Evolutionary conservation across 1,140 invertebrate species (phyloP).

Genomic region (Hyles vespertilio): DNA sequence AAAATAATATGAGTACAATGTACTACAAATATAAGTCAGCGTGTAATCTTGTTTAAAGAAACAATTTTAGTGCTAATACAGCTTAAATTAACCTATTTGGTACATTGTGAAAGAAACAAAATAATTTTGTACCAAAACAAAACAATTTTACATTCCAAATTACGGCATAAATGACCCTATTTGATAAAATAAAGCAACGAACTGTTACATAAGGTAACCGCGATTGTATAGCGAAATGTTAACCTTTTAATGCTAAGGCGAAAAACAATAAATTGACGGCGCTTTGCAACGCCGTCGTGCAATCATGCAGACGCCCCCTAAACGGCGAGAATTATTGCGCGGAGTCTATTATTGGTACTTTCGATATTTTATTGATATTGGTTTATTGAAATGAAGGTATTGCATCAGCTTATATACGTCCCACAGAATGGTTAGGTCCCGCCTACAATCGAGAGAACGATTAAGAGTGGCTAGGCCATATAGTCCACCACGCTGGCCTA

Average conservation of each 20-base stretch:
- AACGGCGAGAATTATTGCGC: slow-evolving; percentile 24
- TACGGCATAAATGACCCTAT: background rate
- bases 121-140: no score
- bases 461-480: no score
- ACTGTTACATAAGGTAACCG: background rate
- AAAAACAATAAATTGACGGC: slow-evolving; percentile 43
- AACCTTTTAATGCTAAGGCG: slow-evolving; percentile 25
- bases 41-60: no score
- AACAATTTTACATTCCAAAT: background rate
- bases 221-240: slow-evolving; percentile 5
- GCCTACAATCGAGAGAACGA: no score
- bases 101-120: no score
- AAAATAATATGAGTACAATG: no score
- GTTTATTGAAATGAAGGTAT: background rate
- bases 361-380: slow-evolving; percentile 10
- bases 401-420: no score
- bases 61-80: no score
- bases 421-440: no score
- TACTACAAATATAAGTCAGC: no score
- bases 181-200: background rate
- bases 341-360: slow-evolving; percentile 15
- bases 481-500: no score
- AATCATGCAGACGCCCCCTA: slow-evolving; percentile 35
- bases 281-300: slow-evolving; percentile 19
- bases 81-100: no score